Percentiles rank a stretch among this genome's conserved stretches.
Conservation (phyloP, 2,888 invertebrate species). For the Apodemia mormo region DNA sequence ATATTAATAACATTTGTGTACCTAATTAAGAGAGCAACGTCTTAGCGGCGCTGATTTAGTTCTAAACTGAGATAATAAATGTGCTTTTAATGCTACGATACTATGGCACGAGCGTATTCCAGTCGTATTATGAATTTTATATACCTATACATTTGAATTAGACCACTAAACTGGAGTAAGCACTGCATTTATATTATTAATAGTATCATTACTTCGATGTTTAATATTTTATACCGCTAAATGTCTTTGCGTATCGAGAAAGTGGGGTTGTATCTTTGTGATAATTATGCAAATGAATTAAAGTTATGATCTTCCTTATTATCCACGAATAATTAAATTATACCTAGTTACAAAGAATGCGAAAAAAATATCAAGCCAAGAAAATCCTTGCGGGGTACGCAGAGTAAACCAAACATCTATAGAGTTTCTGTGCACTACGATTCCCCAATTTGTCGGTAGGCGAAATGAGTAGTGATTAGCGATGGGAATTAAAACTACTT, state of each 20-base stretch:
- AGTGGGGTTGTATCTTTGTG: conserved; percentile 1
- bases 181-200: conserved; percentile 16
- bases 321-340: too few species aligned
- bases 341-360: too few species aligned
- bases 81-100: conserved; percentile 76
- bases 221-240: conserved; percentile 14
- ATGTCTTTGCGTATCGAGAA: conserved; percentile 8
- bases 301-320: not conserved
- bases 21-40: conserved; percentile 49
- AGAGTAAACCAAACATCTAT: too few species aligned
- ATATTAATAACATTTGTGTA: not conserved
- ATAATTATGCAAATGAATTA: conserved; percentile 3
- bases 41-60: conserved; percentile 64
- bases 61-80: conserved; percentile 71
- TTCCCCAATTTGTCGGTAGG: too few species aligned
- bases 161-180: conserved; percentile 22
- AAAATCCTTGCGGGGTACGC: too few species aligned
- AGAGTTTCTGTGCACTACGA: too few species aligned
- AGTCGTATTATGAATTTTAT: conserved; percentile 66
- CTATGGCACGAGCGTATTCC: conserved; percentile 61
- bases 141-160: conserved; percentile 28
- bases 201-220: conserved; percentile 13
- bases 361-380: too few species aligned
- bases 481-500: too few species aligned
- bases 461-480: too few species aligned